Evolutionary conservation across 1,140 invertebrate genomes (phyloP).

Genomic region (Drosophila paulistorum): DNA sequence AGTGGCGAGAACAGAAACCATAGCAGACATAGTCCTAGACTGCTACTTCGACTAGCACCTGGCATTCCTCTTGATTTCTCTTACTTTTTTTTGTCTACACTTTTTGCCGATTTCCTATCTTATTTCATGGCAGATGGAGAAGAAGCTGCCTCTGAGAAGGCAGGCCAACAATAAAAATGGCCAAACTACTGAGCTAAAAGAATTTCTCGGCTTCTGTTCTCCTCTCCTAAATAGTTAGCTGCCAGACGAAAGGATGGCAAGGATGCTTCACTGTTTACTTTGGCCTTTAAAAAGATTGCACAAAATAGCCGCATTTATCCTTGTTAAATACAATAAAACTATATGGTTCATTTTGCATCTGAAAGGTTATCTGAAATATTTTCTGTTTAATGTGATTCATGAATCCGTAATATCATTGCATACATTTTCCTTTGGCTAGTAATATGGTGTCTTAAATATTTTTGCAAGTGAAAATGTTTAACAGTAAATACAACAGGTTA

Average conservation of each 20-base stretch:
- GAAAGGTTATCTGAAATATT: not conserved
- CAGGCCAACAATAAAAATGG: constrained; percentile 41
- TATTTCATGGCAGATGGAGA: constrained; percentile 38
- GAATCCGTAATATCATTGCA: too few relatives aligned
- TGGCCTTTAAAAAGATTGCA: constrained; percentile 28
- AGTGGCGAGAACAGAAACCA: constrained; percentile 2
- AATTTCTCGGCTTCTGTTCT: constrained; percentile 43
- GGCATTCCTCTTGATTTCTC: constrained; percentile 30
- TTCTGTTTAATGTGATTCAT: too few relatives aligned
- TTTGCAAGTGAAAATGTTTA: too few relatives aligned
- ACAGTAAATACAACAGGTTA: too few relatives aligned
- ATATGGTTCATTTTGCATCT: not conserved
- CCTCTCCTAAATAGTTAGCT: constrained; percentile 38
- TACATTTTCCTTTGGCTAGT: too few relatives aligned
- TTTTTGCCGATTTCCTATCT: constrained; percentile 43
- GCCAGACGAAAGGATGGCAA: constrained; percentile 21
- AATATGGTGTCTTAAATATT: too few relatives aligned
- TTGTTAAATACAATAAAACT: not conserved
- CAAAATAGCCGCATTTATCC: not conserved
- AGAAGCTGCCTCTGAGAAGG: not conserved
- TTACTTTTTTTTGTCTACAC: constrained; percentile 2
- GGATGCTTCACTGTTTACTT: constrained; percentile 34
- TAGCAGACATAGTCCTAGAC: constrained; percentile 12
- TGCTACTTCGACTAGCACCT: constrained; percentile 28
- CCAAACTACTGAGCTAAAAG: constrained; percentile 42